Percentiles rank a stretch among this genome's conserved stretches.
Evolutionary conservation across 2,113 vertebrate genomes (phyloP).

Genomic region (Mohoua ochrocephala): DNA sequence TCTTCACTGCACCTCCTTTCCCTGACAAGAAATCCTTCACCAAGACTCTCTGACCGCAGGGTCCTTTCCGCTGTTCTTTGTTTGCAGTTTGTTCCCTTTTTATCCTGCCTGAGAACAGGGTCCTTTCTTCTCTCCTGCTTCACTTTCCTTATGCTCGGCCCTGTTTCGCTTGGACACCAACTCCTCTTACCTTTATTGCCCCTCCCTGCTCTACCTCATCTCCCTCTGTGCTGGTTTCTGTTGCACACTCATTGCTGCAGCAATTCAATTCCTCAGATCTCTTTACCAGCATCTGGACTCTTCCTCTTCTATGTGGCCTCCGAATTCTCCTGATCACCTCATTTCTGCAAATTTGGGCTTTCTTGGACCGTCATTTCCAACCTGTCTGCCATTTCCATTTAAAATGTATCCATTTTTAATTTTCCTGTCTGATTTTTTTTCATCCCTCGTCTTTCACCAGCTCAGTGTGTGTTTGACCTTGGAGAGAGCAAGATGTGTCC

Average conservation of each 20-base stretch:
- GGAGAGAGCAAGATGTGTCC: neutral
- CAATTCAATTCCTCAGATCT: neutral
- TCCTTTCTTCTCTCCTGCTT: neutral
- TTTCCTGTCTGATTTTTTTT: neutral
- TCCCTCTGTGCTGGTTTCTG: neutral
- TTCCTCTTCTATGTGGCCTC: neutral
- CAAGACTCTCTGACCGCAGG: neutral
- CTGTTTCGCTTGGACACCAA: neutral
- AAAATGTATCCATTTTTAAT: neutral
- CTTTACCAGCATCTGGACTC: neutral
- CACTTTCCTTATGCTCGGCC: neutral
- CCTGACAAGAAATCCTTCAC: neutral
- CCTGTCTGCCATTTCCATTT: neutral
- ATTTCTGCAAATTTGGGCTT: neutral
- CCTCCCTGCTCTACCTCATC: neutral
- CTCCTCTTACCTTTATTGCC: neutral
- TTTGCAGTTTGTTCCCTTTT: neutral
- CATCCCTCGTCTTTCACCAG: neutral
- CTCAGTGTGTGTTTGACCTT: neutral
- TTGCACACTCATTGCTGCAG: neutral
- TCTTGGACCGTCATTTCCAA: neutral
- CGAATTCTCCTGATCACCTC: neutral
- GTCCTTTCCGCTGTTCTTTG: neutral
- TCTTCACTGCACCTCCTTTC: neutral
- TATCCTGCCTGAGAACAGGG: neutral